phyloP scores from a whole-genome alignment of 2,113 vertebrate genomes.

The Carettochelys insculpta region DNA sequence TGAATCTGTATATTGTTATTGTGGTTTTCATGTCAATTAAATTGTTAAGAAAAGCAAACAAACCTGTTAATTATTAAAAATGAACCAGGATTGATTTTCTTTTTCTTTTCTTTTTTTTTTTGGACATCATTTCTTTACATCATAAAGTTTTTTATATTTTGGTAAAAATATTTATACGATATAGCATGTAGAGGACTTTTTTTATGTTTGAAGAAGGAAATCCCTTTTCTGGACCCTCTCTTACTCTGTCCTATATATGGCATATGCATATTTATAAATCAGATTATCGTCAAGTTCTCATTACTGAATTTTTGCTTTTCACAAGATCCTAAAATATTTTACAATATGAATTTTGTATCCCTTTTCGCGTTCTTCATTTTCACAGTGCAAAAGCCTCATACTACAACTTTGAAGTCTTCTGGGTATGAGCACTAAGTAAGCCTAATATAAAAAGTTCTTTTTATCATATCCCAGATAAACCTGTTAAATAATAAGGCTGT shows the following conservation, averaged over 20 bases:
- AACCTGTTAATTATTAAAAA: constrained; percentile 73
- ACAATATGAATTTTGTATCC: constrained; percentile 18
- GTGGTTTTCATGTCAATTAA: constrained; percentile 91
- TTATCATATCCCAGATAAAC: constrained; percentile 42
- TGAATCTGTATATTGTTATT: constrained; percentile 93
- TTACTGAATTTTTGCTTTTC: constrained; percentile 47
- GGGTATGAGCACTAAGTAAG: not conserved
- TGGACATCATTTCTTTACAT: constrained; percentile 51
- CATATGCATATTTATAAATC: constrained; percentile 33
- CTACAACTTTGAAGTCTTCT: not conserved
- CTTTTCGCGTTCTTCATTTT: constrained; percentile 23
- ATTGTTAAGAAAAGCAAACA: constrained; percentile 76
- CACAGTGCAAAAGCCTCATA: not conserved
- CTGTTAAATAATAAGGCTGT: constrained; percentile 19
- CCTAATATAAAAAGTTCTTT: constrained; percentile 46
- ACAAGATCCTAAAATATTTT: constrained; percentile 20
- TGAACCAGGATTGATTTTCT: constrained; percentile 68
- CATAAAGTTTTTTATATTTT: constrained; percentile 54
- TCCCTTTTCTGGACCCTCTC: constrained; percentile 47
- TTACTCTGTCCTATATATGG: not conserved
- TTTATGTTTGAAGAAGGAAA: constrained; percentile 56
- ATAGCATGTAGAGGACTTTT: constrained; percentile 56
- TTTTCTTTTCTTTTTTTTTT: constrained; percentile 66
- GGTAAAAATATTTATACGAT: constrained; percentile 55
- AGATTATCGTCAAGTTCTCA: constrained; percentile 1